phyloP scores from a whole-genome alignment of 2,113 vertebrate species.

The Variabilichromis moorii region DNA sequence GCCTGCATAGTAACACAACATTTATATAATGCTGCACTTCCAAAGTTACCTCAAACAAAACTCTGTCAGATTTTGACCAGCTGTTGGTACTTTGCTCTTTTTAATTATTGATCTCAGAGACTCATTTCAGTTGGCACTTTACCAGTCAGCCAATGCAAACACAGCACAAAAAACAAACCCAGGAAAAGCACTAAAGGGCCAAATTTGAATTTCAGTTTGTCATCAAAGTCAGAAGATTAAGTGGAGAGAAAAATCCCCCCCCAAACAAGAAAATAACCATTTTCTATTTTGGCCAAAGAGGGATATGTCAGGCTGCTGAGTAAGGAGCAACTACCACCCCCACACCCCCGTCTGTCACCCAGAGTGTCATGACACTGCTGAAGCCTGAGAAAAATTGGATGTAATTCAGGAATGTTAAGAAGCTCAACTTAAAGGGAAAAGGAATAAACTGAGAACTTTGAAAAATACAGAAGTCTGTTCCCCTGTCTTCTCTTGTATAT shows the following conservation, averaged over 20 bases:
- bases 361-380: constrained; percentile 35
- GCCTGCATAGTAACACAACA: neutral
- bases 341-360: neutral
- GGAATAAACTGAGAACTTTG: constrained; percentile 29
- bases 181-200: neutral
- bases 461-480: constrained; percentile 7
- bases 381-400: constrained; percentile 30
- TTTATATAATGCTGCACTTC: neutral
- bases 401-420: constrained; percentile 56
- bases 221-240: constrained; percentile 30
- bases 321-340: neutral
- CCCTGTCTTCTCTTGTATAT: neutral
- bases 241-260: neutral
- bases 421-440: constrained; percentile 14
- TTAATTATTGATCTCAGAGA: neutral
- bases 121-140: neutral
- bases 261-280: constrained; percentile 36
- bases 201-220: constrained; percentile 24
- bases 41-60: neutral
- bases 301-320: constrained; percentile 40
- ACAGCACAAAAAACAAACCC: neutral
- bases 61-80: neutral
- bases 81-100: neutral
- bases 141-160: neutral
- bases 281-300: constrained; percentile 38